These are phyloP conservation scores for Pararge aegeria DNA, from an alignment of 1,140 invertebrate species.

Conservation along the genomic window DNA sequence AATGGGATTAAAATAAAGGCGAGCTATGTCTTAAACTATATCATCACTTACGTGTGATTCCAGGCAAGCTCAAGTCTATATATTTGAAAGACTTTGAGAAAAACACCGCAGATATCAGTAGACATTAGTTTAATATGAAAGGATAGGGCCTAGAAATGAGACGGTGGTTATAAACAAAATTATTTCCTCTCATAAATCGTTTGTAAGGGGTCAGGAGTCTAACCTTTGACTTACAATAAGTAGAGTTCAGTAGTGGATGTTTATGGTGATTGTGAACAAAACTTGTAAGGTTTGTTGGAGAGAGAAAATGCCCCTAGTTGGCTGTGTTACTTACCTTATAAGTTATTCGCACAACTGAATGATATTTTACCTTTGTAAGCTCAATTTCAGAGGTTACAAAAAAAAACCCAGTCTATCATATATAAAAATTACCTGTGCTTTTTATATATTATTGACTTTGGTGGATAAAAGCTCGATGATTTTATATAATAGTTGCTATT, in stretches of 20 bases:
- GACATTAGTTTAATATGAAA: not conserved
- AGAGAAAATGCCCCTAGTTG: not conserved
- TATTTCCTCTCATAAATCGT: slow-evolving; percentile 12
- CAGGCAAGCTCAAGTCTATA: too few species aligned
- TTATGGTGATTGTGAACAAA: slow-evolving; percentile 6
- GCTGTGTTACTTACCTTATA: not conserved
- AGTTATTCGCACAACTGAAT: not conserved
- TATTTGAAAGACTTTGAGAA: too few species aligned
- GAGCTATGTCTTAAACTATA: too few species aligned
- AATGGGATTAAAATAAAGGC: too few species aligned
- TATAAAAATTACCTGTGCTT: too few species aligned
- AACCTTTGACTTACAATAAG: slow-evolving; percentile 9
- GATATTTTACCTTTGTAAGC: not conserved
- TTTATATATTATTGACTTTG: too few species aligned
- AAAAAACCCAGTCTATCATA: too few species aligned
- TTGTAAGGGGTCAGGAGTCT: slow-evolving; percentile 7
- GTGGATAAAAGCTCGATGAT: too few species aligned
- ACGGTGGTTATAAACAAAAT: slow-evolving; percentile 3
- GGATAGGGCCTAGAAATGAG: not conserved
- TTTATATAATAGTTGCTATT: too few species aligned
- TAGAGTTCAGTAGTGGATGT: slow-evolving; percentile 8
- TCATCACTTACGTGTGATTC: too few species aligned
- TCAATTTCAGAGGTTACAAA: not conserved
- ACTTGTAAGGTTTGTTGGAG: slow-evolving; percentile 1
- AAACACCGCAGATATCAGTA: not conserved